These are phyloP conservation scores for Desoria tigrina DNA, from an alignment of 2,888 invertebrate genomes.

Conservation along the genomic window DNA sequence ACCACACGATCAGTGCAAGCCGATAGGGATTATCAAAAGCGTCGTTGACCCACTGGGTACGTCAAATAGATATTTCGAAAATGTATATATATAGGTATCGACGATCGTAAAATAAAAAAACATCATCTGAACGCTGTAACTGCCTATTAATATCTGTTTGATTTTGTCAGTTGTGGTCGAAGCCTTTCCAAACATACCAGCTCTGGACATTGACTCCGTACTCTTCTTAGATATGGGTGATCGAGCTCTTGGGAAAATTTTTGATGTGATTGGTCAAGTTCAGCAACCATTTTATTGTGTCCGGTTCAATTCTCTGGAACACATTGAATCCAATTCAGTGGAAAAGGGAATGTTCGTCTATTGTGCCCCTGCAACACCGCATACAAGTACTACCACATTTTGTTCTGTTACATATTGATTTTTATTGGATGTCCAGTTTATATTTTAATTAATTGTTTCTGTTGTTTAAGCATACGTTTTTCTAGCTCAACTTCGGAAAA, in stretches of 20 bases:
- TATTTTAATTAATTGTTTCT: conserved; percentile 13
- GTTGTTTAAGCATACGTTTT: conserved; percentile 38
- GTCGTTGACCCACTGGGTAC: conserved; percentile 72
- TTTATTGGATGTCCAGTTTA: conserved; percentile 1
- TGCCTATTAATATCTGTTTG: no score
- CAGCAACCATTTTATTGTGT: conserved; percentile 82
- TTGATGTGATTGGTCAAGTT: conserved; percentile 90
- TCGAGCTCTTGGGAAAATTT: conserved; percentile 74
- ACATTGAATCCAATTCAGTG: conserved; percentile 70
- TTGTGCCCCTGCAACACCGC: conserved; percentile 75
- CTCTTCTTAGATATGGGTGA: conserved; percentile 80
- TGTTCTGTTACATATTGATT: conserved; percentile 8
- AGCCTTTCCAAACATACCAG: conserved; percentile 70
- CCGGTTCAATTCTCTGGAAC: conserved; percentile 79
- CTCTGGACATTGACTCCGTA: conserved; percentile 82
- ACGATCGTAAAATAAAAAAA: neutral
- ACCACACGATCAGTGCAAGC: conserved; percentile 71
- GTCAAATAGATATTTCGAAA: no score
- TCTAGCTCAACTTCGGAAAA: conserved; percentile 48
- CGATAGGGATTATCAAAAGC: conserved; percentile 71
- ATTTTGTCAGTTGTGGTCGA: conserved; percentile 74
- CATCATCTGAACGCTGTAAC: no score
- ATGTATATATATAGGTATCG: no score
- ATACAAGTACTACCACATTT: conserved; percentile 64
- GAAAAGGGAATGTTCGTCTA: conserved; percentile 72